Base-by-base conservation (phyloP, 2,797 vertebrate species). In the Steatocranus sp. region DNA sequence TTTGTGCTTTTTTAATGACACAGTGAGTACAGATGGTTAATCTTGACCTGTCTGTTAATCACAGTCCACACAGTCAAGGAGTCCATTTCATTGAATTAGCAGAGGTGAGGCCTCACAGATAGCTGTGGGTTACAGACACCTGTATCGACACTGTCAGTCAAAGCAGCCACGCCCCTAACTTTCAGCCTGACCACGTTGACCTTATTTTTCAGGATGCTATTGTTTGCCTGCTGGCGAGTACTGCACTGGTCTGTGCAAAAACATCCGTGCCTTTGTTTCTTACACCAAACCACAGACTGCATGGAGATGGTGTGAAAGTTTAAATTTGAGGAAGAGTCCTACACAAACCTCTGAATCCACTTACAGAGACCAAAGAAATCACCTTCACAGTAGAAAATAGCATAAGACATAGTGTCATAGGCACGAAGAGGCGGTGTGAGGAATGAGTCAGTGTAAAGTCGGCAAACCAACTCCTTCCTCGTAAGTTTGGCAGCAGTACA, bases 361-460 rank as follows among this genome's bases (percentile, higher is more conserved):
- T 58, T 30, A 50, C 61, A 87, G 56, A 82, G 3, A 25, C 32
- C 23, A 56, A 7, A 50, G 34, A 85, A 46, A 34, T 48, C 15
- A 12, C 20, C 5, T 73, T 81, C 23, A 46, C 15, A 63, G 51
- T 48, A 76, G 38, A 74, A 88, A 88, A 86, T 51, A 78, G 25
- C 81, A 32, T 4, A 83, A 61, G 41, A 76, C 58, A 46, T 78
- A 51, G 41, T 61, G 49, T 76, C 54, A 54, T 49, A 18, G 74
- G 68, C 34, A 53, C 3, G 15, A 41, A 81, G 79, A 83, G 32
- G 51, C 58, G 49, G 76, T 70, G 79, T 83, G 75, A 32, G 30
- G 12, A 15, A 4, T 83, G 80, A 89, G 12, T 90, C 84, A 56
- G 66, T 63, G 82, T 86, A 78, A 84, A 82, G 68, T 48, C 46